phyloP scores from a whole-genome alignment of 2,888 invertebrate genomes.

The Escarpia spicata region DNA sequence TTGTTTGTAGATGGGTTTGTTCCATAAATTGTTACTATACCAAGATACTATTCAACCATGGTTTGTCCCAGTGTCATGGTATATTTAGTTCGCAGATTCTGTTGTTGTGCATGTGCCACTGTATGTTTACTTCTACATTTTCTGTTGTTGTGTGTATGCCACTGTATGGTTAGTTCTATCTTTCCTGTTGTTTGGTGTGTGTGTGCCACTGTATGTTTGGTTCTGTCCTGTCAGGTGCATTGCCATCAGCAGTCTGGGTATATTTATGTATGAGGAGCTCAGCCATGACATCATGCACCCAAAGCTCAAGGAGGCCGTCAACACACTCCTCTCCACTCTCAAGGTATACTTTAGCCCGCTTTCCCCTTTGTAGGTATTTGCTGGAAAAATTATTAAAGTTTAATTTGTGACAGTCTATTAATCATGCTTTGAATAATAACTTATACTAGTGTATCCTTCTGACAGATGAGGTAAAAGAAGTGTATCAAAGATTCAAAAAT shows the following conservation, averaged over 20 bases:
- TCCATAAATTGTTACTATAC: background rate
- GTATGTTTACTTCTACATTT: background rate
- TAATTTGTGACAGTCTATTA: background rate
- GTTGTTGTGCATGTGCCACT: background rate
- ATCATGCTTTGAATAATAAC: background rate
- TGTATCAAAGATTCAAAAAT: background rate
- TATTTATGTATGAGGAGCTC: slow-evolving; percentile 77
- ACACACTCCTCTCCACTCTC: slow-evolving; percentile 75
- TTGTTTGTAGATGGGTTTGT: background rate
- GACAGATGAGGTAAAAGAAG: background rate
- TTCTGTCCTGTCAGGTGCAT: slow-evolving; percentile 69
- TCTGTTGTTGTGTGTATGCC: background rate
- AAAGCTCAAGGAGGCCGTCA: slow-evolving; percentile 76
- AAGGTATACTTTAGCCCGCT: slow-evolving; percentile 69
- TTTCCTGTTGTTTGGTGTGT: background rate
- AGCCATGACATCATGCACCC: slow-evolving; percentile 73
- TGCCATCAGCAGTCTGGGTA: slow-evolving; percentile 85
- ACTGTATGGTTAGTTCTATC: background rate
- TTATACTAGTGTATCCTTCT: background rate
- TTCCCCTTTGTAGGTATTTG: background rate
- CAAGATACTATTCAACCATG: background rate
- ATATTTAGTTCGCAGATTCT: background rate
- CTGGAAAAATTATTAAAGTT: background rate
- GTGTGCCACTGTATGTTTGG: background rate
- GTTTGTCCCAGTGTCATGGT: background rate